These are phyloP conservation scores for Hydriomena furcata DNA, from an alignment of 2,888 invertebrate species.

Conservation along the genomic window DNA sequence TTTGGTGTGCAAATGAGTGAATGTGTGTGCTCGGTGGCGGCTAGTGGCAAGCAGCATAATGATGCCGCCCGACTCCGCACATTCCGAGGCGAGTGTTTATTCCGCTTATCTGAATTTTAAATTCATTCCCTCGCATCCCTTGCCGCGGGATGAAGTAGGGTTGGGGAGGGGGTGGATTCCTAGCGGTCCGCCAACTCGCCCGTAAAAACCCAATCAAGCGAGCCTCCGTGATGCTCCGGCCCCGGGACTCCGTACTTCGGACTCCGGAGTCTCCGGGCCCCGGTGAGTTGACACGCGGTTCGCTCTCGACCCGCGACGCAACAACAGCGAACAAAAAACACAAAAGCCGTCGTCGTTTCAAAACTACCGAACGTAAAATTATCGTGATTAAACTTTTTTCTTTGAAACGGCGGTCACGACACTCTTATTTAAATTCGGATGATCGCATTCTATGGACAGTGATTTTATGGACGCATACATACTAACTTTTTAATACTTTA, in stretches of 20 bases:
- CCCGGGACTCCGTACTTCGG: too few species aligned
- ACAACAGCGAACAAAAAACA: conserved; percentile 32
- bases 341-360: conserved; percentile 29
- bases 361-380: conserved; percentile 39
- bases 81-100: conserved; percentile 63
- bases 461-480: background rate
- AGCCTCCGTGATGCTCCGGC: conserved; percentile 37
- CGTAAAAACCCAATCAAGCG: conserved; percentile 74
- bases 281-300: conserved; percentile 4
- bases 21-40: background rate
- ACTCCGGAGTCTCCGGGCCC: background rate
- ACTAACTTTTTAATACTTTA: background rate
- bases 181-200: conserved; percentile 66
- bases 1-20: conserved; percentile 6
- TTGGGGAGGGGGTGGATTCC: conserved; percentile 48
- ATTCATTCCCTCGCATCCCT: conserved; percentile 41
- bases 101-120: conserved; percentile 81
- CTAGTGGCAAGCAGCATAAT: too few species aligned
- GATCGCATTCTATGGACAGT: background rate
- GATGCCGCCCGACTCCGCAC: conserved; percentile 21
- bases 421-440: conserved; percentile 15
- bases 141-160: background rate
- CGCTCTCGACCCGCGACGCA: background rate
- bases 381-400: conserved; percentile 36
- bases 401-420: conserved; percentile 27